Conservation (phyloP, 2,888 invertebrate species). For the Neuroscelio doddi region DNA sequence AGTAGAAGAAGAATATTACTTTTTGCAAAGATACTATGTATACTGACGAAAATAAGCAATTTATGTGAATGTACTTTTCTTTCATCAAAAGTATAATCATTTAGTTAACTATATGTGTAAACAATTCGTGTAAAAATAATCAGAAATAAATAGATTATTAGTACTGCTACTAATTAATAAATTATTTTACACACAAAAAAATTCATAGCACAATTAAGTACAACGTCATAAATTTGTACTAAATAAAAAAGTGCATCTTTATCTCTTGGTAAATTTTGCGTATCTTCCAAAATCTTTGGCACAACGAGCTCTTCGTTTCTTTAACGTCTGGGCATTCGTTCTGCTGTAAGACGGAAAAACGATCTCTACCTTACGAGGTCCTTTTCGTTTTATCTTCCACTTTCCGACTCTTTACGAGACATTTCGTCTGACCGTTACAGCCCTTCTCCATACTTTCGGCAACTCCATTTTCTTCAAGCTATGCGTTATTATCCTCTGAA, state of each 20-base stretch:
- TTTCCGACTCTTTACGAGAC: slow-evolving; percentile 39
- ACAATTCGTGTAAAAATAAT: too few species aligned
- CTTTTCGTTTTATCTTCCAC: slow-evolving; percentile 41
- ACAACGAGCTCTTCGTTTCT: slow-evolving; percentile 23
- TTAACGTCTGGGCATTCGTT: slow-evolving; percentile 40
- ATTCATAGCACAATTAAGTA: too few species aligned
- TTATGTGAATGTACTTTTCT: too few species aligned
- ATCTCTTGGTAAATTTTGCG: slow-evolving; percentile 31
- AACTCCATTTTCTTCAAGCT: slow-evolving; percentile 7
- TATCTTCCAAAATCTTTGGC: slow-evolving; percentile 31
- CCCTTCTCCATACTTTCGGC: slow-evolving; percentile 32
- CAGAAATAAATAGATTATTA: too few species aligned
- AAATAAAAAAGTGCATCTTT: slow-evolving; percentile 15
- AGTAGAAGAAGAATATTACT: too few species aligned
- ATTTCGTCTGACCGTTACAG: slow-evolving; percentile 39
- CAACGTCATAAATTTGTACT: too few species aligned
- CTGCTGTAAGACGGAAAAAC: slow-evolving; percentile 32
- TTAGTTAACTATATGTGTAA: too few species aligned
- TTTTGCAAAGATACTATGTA: too few species aligned
- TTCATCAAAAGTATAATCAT: too few species aligned
- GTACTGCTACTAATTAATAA: too few species aligned
- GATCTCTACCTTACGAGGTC: slow-evolving; percentile 41
- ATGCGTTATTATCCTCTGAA: slow-evolving; percentile 28
- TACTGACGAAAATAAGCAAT: too few species aligned
- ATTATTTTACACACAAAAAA: too few species aligned